Base-by-base conservation (phyloP, 2,113 vertebrate species). In the Nipponia nippon region DNA sequence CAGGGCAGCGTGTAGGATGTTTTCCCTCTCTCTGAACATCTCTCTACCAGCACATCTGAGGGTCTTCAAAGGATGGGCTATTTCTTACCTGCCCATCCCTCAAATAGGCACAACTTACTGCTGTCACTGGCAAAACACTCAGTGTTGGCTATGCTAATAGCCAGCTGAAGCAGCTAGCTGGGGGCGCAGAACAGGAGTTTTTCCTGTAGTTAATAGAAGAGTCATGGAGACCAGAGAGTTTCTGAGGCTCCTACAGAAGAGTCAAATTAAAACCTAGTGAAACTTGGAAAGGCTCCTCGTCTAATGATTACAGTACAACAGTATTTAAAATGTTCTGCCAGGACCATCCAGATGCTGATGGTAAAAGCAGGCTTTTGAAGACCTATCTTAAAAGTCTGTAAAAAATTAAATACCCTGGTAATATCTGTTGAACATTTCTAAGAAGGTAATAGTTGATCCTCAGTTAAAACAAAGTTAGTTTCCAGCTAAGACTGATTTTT, bases 1-100 rank as follows among this genome's bases (percentile, higher is more conserved):
- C 40, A 71, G 44, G 21, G 16, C 46, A 63, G 25, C 3, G 0
- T 0, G 0, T 6, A 15, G 38, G 42, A 21, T 36, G 12, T 61
- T 86, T 76, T 86, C 16, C 15, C 34, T 79, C 70, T 30, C 32
- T 47, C 55, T 73, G 79, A 66, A 21, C 6, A 11, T 62, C 49
- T 67, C 14, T 32, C 78, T 59, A 4, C 16, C 16, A 32, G 46
- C 11, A 50, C 14, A 29, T 21, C 18, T 40, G 22, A 53, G 27
- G 3, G 20, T 80, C 50, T 58, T 73, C 67, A 69, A 47, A 53
- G 66, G 9, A 32, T 1, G 2, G 14, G 11, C 1, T 72, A 53
- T 72, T 86, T 77, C 66, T 67, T 32, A 53, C 47, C 47, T 21
- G 5, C 9, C 38, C 4, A 2, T 47, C 53, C 61, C 52, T 69